Evolutionary conservation across 2,113 vertebrate species (phyloP).

Genomic region (Macrotus californicus): DNA sequence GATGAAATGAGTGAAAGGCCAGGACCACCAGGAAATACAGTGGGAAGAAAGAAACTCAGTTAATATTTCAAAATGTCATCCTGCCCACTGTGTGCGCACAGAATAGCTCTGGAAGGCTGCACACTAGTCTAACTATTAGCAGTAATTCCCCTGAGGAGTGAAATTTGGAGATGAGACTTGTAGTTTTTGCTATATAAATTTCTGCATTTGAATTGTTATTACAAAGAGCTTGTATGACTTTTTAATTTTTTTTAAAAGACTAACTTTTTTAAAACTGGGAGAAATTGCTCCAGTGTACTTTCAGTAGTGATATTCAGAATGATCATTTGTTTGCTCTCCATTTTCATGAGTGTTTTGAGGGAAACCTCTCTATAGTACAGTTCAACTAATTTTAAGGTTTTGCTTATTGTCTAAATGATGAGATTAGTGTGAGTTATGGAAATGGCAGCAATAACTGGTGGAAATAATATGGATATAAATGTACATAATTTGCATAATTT

Average conservation of each 20-base stretch:
- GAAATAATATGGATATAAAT: background rate
- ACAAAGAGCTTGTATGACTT: background rate
- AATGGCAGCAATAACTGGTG: background rate
- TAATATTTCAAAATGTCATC: constrained; percentile 24
- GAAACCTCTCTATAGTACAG: background rate
- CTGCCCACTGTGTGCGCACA: background rate
- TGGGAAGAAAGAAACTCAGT: background rate
- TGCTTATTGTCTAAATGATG: background rate
- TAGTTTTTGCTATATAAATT: background rate
- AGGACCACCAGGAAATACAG: constrained; percentile 28
- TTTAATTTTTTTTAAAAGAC: background rate
- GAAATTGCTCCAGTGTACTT: background rate
- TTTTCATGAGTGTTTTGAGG: background rate
- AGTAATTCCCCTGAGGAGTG: background rate
- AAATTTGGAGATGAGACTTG: background rate
- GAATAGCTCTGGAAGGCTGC: background rate
- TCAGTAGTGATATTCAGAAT: background rate
- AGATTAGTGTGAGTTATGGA: background rate
- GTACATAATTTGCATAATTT: background rate
- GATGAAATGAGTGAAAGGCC: constrained; percentile 11
- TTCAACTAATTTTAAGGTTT: background rate
- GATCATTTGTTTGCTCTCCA: background rate
- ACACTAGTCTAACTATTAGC: background rate
- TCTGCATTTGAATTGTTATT: background rate
- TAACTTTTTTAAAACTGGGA: background rate